Base-by-base conservation (phyloP, 1,140 invertebrate species). In the Theocolax elegans region DNA sequence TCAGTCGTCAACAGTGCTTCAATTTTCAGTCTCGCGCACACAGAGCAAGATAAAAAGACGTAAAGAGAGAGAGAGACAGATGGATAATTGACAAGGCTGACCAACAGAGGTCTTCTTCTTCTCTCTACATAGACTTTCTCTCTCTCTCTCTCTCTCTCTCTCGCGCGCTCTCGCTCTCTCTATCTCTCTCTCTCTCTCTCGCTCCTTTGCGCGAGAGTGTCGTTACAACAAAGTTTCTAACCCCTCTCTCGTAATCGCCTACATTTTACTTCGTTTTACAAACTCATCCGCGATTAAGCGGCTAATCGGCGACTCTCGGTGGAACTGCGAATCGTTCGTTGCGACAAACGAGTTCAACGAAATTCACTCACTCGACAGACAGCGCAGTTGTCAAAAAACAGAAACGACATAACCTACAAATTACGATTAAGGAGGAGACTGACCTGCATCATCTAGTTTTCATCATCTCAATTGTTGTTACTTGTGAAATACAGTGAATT, bases 331-430 rank as follows among this genome's bases (percentile, higher is more conserved):
- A 25, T 51, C 35, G 40, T 49, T 48, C 29, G 19, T 19, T 60
- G n/a, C 44, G 56, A 53, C 31, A 2, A n/a, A n/a, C 19, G 1
- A 31, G 46, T 38, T 27, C 10, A 7, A 38, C 6, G 2, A 29
- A n/a, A 25, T 23, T 38, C 17, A 35, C 1, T 64, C 13, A 23
- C 21, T 38, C 2, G 25, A 31, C n/a, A 40, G 2, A 17, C 3
- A 63, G 31, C 23, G 40, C 15, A 63, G 38, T 69, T 63, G 58
- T 69, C 48, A 69, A 63, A 62, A 63, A 69, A 69, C 58, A 69
- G 63, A 44, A 40, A 44, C 35, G 29, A 69, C 67, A 69, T 69
- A 69, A 69, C 67, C 67, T 29, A 13, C 23, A 69, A 67, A 48
- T 60, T 17, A 15, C 12, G 9, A 15, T 1, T 4, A 68, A 42